These are phyloP conservation scores for Meriones unguiculatus DNA, from an alignment of 2,113 vertebrate genomes.

Conservation along the genomic window DNA sequence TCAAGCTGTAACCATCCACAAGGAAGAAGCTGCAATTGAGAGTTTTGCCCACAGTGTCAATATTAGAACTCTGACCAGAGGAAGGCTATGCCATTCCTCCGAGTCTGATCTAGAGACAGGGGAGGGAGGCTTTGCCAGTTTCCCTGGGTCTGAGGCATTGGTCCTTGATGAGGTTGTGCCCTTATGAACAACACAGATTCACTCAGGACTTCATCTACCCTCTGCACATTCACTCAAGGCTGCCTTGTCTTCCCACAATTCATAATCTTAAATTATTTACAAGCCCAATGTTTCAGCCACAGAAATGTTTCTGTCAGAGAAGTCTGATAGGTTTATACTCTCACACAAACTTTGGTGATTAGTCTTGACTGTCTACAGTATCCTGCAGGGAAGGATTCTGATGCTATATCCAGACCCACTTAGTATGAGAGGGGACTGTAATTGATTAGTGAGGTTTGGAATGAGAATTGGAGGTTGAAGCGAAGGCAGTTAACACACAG, in stretches of 20 bases:
- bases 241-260: background rate
- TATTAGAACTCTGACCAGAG: background rate
- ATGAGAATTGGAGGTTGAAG: slow-evolving; percentile 19
- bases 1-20: background rate
- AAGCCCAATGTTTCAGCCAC: background rate
- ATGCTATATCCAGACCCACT: background rate
- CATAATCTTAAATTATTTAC: slow-evolving; percentile 6
- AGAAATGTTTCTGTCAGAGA: slow-evolving; percentile 9
- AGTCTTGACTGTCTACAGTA: background rate
- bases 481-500: background rate
- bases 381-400: background rate
- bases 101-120: background rate
- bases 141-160: background rate
- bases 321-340: background rate
- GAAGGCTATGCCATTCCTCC: background rate
- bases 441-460: slow-evolving; percentile 12
- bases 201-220: background rate
- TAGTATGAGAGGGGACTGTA: background rate
- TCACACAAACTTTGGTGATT: background rate
- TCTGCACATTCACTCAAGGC: background rate
- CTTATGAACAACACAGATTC: background rate
- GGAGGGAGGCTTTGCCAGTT: background rate
- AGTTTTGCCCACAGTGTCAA: background rate
- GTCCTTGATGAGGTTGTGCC: background rate
- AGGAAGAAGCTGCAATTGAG: background rate